Conservation (phyloP, 2,113 vertebrate genomes). For the Xenopus borealis region DNA sequence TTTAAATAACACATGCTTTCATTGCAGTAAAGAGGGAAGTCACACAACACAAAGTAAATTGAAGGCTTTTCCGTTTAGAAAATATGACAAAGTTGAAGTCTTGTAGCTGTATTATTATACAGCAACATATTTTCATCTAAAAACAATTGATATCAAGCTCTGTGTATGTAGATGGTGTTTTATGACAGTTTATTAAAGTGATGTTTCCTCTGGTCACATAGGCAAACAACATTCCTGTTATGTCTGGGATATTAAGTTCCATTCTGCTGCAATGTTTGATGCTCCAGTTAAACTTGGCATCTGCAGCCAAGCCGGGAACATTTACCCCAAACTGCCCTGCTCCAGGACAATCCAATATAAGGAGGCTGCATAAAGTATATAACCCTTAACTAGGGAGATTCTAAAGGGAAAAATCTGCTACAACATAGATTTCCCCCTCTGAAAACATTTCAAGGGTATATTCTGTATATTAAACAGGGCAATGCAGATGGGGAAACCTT, state of each 20-base stretch:
- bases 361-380: too few relatives aligned
- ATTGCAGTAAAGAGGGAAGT: conserved; percentile 59
- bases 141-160: conserved; percentile 57
- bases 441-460: too few relatives aligned
- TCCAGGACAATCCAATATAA: too few relatives aligned
- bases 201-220: conserved; percentile 47
- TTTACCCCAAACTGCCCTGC: too few relatives aligned
- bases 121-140: conserved; percentile 59
- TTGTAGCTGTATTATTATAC: conserved; percentile 70
- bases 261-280: background rate
- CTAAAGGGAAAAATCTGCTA: too few relatives aligned
- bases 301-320: too few relatives aligned
- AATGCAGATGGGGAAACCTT: too few relatives aligned
- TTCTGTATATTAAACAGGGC: too few relatives aligned
- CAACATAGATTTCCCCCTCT: too few relatives aligned
- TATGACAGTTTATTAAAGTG: conserved; percentile 58
- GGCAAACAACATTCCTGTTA: conserved; percentile 42
- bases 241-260: conserved; percentile 37
- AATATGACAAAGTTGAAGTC: conserved; percentile 78
- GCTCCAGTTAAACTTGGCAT: too few relatives aligned
- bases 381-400: too few relatives aligned
- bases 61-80: conserved; percentile 74
- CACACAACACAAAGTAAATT: conserved; percentile 71
- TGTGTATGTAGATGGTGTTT: conserved; percentile 50
- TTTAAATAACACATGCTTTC: conserved; percentile 71